Percentiles rank a stretch among this genome's conserved stretches.
Conservation (phyloP, 2,113 vertebrate species). For the Chlorocebus sabaeus region DNA sequence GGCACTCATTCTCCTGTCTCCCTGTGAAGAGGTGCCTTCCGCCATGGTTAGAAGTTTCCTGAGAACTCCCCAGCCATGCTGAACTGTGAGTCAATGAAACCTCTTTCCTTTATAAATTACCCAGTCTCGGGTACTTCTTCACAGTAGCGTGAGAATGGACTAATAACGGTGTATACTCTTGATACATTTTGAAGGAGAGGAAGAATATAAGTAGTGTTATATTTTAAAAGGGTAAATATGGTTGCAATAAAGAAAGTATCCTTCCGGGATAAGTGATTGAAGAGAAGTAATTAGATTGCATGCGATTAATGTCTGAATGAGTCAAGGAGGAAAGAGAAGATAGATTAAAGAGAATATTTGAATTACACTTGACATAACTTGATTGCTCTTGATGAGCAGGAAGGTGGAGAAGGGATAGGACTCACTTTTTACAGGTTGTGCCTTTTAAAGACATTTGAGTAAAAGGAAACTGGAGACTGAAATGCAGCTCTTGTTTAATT, state of each 20-base stretch:
- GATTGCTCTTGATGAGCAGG: neutral
- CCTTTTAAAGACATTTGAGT: neutral
- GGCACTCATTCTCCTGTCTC: neutral
- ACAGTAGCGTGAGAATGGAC: too few relatives aligned
- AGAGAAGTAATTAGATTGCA: neutral
- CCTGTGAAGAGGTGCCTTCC: too few relatives aligned
- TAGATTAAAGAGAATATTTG: neutral
- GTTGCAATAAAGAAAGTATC: neutral
- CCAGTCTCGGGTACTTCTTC: too few relatives aligned
- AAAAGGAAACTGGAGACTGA: neutral
- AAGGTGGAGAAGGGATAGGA: neutral
- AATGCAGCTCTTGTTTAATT: neutral
- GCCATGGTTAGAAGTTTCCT: too few relatives aligned
- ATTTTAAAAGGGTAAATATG: neutral
- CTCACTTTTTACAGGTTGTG: neutral
- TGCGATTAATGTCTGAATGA: neutral
- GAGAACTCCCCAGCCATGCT: too few relatives aligned
- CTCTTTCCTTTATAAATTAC: too few relatives aligned
- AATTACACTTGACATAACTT: neutral
- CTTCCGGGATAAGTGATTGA: neutral
- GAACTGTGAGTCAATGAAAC: too few relatives aligned
- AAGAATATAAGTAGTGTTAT: neutral
- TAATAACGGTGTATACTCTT: neutral
- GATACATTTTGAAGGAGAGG: neutral
- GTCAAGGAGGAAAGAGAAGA: neutral